Evolutionary conservation across 2,888 invertebrate species (phyloP), one percentile per base, ranked within the genome.

Genomic region (Boloria euphrosyne): DNA sequence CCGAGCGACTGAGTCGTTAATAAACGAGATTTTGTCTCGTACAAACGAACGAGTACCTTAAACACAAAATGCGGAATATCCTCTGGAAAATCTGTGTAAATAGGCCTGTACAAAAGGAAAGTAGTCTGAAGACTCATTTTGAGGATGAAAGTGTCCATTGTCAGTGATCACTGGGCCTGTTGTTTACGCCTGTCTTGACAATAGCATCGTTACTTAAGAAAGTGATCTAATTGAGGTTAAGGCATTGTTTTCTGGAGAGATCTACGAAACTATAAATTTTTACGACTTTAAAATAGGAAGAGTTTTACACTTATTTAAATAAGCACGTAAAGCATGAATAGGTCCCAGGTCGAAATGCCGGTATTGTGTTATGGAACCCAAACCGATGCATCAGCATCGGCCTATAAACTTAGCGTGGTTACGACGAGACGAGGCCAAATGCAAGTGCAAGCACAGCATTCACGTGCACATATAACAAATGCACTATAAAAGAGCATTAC

Each of bases 151-250:
- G 54, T 38, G 27, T 55, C 17, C 54, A 43, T n/a, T 47, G 47
- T 55, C 54, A n/a, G 16, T 13, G 16, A 55, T 31, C 43, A 55
- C 38, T 38, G 54, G 54, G 38, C 38, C 38, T 17, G 22, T 62
- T 62, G 61, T 62, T 53, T 44, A 53, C 46, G 16, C 51, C 13
- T n/a, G 44, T 13, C 44, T 16, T 16, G 16, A 62, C 61, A 62
- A 62, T 53, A 13, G 61, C 22, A n/a, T 51, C 5, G 51, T 51
- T 61, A 17, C 22, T 62, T 16, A 53, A 27, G 44, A 53, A 38
- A 38, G 44, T 31, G 51, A 22, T 51, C 31, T 22, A 62, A 62
- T 50, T 52, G 22, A 53, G 46, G 17, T 53, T 52, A 44, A 22
- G 18, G 14, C 16, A 52, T 52, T 61, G 22, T 61, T 61, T 61